Evolutionary conservation across 2,797 vertebrate genomes (phyloP).

Genomic region (Mormyrops attenuatus): DNA sequence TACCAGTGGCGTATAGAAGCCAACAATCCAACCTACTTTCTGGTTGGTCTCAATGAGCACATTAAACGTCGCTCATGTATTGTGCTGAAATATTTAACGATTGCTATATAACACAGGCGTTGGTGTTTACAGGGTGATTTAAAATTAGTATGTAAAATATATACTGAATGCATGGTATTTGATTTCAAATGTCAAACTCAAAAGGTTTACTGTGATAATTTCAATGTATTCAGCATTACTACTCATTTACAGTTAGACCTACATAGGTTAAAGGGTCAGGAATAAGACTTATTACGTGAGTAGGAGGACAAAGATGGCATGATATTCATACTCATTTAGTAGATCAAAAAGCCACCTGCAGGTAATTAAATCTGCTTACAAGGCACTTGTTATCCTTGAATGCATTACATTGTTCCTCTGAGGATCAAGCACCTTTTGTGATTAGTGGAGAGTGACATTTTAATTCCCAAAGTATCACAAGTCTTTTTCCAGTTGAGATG

Average conservation of each 20-base stretch:
- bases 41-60: neutral
- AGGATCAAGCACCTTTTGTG: neutral
- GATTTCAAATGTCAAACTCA: neutral
- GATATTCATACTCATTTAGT: neutral
- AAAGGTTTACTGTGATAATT: neutral
- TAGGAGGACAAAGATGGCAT: neutral
- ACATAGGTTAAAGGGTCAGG: neutral
- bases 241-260: neutral
- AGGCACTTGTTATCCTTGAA: neutral
- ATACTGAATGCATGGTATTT: neutral
- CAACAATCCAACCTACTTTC: neutral
- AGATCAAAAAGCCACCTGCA: neutral
- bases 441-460: neutral
- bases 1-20: neutral
- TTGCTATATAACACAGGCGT: neutral
- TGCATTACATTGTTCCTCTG: neutral
- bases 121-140: neutral
- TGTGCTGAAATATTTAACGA: neutral
- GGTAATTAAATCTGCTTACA: neutral
- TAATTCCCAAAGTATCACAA: neutral
- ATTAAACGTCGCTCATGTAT: neutral
- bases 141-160: neutral
- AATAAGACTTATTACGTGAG: neutral
- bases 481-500: neutral
- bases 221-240: neutral